A percentile compares a stretch with the other conserved stretches of the same genome.
These are phyloP conservation scores for Premnoplex brunnescens DNA, from an alignment of 2,797 vertebrate genomes.

Conservation along the genomic window DNA sequence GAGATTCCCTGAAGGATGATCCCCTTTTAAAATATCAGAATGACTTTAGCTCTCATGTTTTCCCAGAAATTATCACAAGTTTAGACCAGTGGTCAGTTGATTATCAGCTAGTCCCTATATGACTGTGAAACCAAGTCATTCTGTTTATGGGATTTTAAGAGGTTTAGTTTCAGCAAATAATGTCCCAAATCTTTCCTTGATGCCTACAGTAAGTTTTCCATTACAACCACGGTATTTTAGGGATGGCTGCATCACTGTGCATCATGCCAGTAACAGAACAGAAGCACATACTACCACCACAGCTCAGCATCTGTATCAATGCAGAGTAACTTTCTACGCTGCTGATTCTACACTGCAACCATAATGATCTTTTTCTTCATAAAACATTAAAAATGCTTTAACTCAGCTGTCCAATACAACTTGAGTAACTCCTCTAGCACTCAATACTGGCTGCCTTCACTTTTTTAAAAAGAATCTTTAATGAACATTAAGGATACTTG, in stretches of 20 bases:
- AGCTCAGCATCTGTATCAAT: not conserved
- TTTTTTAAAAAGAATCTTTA: not conserved
- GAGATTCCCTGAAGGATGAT: not conserved
- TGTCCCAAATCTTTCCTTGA: not conserved
- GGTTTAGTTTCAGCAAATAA: not conserved
- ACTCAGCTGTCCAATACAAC: not conserved
- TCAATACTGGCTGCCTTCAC: not conserved
- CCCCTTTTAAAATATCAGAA: not conserved
- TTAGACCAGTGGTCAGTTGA: not conserved
- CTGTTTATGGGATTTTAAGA: not conserved
- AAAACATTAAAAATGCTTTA: not conserved
- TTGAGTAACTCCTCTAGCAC: not conserved
- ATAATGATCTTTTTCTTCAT: not conserved
- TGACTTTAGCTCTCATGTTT: not conserved
- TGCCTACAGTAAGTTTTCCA: not conserved
- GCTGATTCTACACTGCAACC: not conserved
- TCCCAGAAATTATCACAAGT: not conserved
- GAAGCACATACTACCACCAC: not conserved
- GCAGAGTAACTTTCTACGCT: too few relatives aligned
- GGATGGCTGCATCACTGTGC: not conserved
- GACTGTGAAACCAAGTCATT: not conserved
- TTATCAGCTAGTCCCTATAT: not conserved
- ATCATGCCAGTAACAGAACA: not conserved
- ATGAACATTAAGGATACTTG: not conserved
- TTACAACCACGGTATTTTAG: fast-evolving